Conservation (phyloP, 2,888 invertebrate genomes). For the Cantharis lateralis region DNA sequence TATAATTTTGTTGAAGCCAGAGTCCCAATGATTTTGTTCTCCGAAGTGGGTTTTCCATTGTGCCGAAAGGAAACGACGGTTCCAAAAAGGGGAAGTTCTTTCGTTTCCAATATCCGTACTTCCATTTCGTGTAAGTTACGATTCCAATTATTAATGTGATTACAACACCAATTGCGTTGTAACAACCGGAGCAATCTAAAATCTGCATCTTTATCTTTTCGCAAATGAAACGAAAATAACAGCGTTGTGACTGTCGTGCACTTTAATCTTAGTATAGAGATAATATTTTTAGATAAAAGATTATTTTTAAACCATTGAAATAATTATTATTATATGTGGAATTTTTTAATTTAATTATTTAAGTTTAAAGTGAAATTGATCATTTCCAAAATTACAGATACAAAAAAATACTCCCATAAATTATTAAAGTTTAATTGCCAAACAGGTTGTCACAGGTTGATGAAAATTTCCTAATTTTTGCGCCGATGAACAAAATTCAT, state of each 20-base stretch:
- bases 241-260: neutral
- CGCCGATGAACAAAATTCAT: too few species aligned
- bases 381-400: too few species aligned
- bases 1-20: conserved; percentile 19
- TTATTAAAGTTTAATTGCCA: too few species aligned
- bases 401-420: too few species aligned
- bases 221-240: neutral
- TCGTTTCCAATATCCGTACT: conserved; percentile 5
- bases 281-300: neutral
- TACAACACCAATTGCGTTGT: neutral
- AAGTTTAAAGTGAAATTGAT: too few species aligned
- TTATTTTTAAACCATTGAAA: neutral
- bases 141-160: neutral
- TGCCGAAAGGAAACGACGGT: conserved; percentile 41
- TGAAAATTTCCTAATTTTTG: too few species aligned
- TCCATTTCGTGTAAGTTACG: conserved; percentile 2
- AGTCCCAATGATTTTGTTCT: conserved; percentile 5
- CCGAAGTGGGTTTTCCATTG: conserved; percentile 19
- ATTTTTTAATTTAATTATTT: too few species aligned
- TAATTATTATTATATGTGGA: too few species aligned
- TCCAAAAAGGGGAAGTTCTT: neutral
- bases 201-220: neutral
- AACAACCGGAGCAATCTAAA: neutral
- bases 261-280: neutral
- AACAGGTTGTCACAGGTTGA: too few species aligned